These are phyloP conservation scores for Crenichthys baileyi DNA, from an alignment of 2,797 vertebrate genomes.

Conservation along the genomic window DNA sequence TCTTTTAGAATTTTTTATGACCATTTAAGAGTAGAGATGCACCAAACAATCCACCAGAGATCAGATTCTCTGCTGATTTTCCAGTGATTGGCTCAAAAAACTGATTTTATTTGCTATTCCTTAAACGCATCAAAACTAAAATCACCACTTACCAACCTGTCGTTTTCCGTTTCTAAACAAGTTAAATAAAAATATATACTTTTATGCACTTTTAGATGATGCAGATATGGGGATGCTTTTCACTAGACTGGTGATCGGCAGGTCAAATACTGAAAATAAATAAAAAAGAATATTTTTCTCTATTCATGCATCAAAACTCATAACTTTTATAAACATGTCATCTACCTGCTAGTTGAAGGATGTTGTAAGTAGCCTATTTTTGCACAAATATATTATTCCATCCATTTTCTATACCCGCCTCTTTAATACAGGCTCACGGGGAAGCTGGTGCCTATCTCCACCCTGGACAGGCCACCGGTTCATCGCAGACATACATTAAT, in stretches of 20 bases:
- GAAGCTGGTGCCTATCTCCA: no score
- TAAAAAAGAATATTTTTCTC: not conserved
- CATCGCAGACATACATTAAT: not conserved
- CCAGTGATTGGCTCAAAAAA: not conserved
- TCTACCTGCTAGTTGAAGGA: not conserved
- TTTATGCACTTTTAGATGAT: not conserved
- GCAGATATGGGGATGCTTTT: not conserved
- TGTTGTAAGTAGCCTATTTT: not conserved
- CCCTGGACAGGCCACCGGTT: no score
- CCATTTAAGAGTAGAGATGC: not conserved
- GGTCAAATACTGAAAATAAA: not conserved
- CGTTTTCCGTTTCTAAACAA: not conserved
- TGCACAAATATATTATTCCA: not conserved
- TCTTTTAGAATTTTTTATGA: not conserved
- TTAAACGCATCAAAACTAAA: conserved; percentile 1
- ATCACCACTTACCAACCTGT: not conserved
- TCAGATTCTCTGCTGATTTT: no score
- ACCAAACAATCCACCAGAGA: not conserved
- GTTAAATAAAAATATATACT: not conserved
- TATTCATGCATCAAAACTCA: not conserved
- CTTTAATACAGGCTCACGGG: no score
- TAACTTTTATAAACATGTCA: not conserved
- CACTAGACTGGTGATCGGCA: not conserved
- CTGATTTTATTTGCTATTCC: not conserved
- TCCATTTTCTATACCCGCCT: no score